Evolutionary conservation across 2,797 vertebrate genomes (phyloP).

Genomic region (Acrossocheilus fasciatus): DNA sequence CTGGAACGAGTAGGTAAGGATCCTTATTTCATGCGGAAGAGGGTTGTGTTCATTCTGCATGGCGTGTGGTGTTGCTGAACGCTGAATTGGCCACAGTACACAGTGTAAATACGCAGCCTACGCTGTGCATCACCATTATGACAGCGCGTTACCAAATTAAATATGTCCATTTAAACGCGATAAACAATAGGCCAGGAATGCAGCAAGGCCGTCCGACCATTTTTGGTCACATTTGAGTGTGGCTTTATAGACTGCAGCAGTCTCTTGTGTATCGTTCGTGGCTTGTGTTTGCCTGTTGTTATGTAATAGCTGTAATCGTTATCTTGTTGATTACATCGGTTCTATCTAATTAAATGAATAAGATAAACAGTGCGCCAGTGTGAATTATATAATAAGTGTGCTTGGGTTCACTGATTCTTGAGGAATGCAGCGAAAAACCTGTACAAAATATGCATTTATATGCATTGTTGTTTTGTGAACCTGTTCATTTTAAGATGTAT

Average conservation of each 20-base stretch:
- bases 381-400: neutral
- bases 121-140: neutral
- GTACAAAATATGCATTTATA: too few species aligned
- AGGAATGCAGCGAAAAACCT: neutral
- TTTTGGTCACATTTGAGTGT: conserved; percentile 65
- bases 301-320: conserved; percentile 13
- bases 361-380: neutral
- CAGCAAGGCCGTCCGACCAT: conserved; percentile 62
- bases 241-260: conserved; percentile 38
- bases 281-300: neutral
- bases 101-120: conserved; percentile 16
- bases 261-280: conserved; percentile 7
- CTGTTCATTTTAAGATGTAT: neutral
- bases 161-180: neutral
- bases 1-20: neutral
- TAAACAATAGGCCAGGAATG: conserved; percentile 35
- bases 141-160: neutral
- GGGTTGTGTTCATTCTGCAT: conserved; percentile 9
- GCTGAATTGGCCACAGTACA: neutral
- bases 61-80: conserved; percentile 3
- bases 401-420: neutral
- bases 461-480: neutral
- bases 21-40: conserved; percentile 13
- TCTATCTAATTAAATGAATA: neutral
- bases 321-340: neutral